Conservation (phyloP, 2,888 invertebrate genomes). For the Achlya flavicornis region DNA sequence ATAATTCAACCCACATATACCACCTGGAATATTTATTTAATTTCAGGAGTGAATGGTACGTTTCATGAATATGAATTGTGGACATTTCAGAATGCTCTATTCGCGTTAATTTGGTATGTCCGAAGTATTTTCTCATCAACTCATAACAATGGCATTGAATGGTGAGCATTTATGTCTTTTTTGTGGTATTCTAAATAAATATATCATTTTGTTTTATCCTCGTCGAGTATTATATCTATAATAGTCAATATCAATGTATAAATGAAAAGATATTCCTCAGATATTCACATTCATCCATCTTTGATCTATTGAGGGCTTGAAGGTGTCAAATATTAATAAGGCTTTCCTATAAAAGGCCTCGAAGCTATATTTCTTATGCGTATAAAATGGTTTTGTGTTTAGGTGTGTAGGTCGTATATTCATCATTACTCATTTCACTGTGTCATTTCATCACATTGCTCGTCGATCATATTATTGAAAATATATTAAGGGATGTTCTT, state of each 20-base stretch:
- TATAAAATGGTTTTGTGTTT: no score
- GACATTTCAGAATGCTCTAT: background rate
- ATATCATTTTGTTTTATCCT: background rate
- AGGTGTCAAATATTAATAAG: conserved; percentile 6
- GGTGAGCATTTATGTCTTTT: background rate
- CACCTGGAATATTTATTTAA: background rate
- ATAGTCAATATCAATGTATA: background rate
- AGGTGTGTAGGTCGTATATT: no score
- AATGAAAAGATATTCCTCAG: no score
- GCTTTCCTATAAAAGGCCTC: background rate
- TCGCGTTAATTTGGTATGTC: background rate
- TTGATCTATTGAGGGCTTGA: background rate
- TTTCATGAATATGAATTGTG: background rate
- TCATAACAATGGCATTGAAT: background rate
- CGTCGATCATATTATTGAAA: no score
- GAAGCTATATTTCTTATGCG: no score
- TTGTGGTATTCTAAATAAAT: background rate
- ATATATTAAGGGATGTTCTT: no score
- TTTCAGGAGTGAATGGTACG: background rate
- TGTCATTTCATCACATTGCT: no score
- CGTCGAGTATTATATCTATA: background rate
- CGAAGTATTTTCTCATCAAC: background rate
- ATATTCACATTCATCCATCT: background rate
- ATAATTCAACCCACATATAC: background rate
- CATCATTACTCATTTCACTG: no score